phyloP scores from a whole-genome alignment of 1,140 invertebrate genomes.

The Hycleus phaleratus region DNA sequence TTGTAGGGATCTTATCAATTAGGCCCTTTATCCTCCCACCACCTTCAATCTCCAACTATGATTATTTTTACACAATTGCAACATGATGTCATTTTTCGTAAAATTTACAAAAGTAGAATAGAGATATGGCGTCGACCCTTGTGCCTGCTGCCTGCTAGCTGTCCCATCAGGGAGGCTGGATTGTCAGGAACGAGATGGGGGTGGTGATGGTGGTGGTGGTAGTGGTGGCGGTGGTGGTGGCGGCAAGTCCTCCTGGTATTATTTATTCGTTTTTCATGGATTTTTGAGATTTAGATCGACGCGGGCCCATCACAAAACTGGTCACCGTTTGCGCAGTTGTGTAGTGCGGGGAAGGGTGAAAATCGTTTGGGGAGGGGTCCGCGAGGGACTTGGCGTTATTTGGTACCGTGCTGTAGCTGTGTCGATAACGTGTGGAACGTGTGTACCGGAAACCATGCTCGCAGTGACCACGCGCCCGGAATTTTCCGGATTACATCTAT shows the following conservation, averaged over 20 bases:
- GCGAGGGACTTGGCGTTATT: conserved; percentile 24
- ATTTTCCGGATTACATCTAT: not conserved
- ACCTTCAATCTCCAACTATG: too few species aligned
- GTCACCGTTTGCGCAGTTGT: conserved; percentile 34
- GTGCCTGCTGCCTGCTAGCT: not conserved
- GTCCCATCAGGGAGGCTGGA: too few species aligned
- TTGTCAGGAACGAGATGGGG: conserved; percentile 27
- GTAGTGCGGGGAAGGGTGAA: conserved; percentile 17
- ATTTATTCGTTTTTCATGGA: conserved; percentile 44
- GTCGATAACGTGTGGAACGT: conserved; percentile 19
- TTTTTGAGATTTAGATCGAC: conserved; percentile 43
- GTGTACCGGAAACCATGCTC: conserved; percentile 29
- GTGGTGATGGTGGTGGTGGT: conserved; percentile 39
- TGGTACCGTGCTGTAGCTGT: conserved; percentile 22
- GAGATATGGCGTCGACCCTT: not conserved
- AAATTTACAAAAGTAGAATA: not conserved
- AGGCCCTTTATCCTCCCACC: not conserved
- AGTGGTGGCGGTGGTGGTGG: conserved; percentile 40
- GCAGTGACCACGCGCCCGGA: conserved; percentile 28
- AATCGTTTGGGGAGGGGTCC: conserved; percentile 27
- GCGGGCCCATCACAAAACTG: conserved; percentile 33
- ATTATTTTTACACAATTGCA: not conserved
- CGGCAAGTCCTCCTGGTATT: conserved; percentile 32
- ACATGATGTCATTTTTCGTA: not conserved
- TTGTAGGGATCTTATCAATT: not conserved